A percentile compares a stretch with the other conserved stretches of the same genome.
These are phyloP conservation scores for Sitophilus oryzae DNA, from an alignment of 1,140 invertebrate species.

Conservation along the genomic window DNA sequence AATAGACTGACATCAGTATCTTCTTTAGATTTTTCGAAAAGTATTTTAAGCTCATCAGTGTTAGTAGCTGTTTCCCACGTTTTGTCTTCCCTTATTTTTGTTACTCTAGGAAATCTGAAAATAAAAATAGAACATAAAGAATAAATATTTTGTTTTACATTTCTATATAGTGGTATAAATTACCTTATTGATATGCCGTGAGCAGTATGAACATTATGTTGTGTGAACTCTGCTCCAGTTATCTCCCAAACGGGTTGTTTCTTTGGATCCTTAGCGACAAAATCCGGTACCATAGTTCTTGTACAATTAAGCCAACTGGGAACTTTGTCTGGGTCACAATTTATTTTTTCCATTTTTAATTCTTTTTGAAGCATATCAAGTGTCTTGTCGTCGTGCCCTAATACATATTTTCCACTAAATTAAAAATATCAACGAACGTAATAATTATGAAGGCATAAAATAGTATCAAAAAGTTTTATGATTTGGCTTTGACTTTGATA, in stretches of 20 bases:
- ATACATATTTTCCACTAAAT: background rate
- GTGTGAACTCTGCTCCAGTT: slow-evolving; percentile 85
- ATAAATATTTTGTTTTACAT: background rate
- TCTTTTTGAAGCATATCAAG: slow-evolving; percentile 70
- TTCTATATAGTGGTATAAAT: background rate
- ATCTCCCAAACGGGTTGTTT: slow-evolving; percentile 90
- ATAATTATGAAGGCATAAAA: no score
- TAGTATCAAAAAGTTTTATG: no score
- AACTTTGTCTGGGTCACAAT: slow-evolving; percentile 61
- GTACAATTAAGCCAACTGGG: slow-evolving; percentile 80
- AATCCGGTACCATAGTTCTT: slow-evolving; percentile 81
- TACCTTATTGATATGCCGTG: slow-evolving; percentile 81
- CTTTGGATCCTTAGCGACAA: slow-evolving; percentile 77
- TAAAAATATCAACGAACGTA: background rate
- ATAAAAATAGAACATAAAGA: background rate
- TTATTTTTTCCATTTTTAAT: slow-evolving; percentile 77
- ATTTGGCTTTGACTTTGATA: no score
- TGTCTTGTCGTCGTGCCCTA: slow-evolving; percentile 75
- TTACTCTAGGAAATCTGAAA: slow-evolving; percentile 73
- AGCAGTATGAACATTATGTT: slow-evolving; percentile 81
- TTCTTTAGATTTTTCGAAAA: slow-evolving; percentile 63
- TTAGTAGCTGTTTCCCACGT: slow-evolving; percentile 76
- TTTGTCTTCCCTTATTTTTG: slow-evolving; percentile 78
- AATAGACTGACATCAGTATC: slow-evolving; percentile 60
- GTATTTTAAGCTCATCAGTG: slow-evolving; percentile 61